Evolutionary conservation across 2,888 invertebrate species (phyloP).

Genomic region (Pammene fasciana): DNA sequence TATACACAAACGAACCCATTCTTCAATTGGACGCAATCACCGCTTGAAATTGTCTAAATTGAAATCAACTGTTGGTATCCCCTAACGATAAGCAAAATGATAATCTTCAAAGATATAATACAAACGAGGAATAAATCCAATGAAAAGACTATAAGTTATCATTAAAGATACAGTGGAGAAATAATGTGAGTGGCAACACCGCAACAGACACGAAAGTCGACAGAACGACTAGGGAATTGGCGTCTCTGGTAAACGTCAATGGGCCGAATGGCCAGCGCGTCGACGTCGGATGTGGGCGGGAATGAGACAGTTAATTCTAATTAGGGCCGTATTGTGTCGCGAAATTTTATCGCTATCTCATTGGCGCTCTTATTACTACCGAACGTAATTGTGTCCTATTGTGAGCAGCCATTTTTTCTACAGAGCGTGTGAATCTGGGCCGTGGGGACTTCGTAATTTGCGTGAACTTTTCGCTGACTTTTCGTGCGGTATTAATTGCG

Average conservation of each 20-base stretch:
- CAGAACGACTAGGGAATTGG: slow-evolving; percentile 43
- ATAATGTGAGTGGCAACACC: slow-evolving; percentile 36
- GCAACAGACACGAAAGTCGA: slow-evolving; percentile 31
- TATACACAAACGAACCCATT: slow-evolving; percentile 8
- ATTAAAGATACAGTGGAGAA: slow-evolving; percentile 46
- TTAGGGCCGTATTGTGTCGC: slow-evolving; percentile 78
- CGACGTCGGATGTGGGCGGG: slow-evolving; percentile 75
- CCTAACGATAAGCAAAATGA: slow-evolving; percentile 40
- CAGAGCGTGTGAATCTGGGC: slow-evolving; percentile 74
- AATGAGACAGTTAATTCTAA: slow-evolving; percentile 82
- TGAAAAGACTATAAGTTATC: slow-evolving; percentile 57
- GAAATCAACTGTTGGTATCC: slow-evolving; percentile 36
- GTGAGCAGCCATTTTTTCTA: slow-evolving; percentile 73
- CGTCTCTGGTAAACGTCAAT: slow-evolving; percentile 63
- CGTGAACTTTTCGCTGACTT: slow-evolving; percentile 58
- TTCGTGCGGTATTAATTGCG: slow-evolving; percentile 49
- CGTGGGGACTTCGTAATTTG: slow-evolving; percentile 64
- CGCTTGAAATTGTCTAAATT: slow-evolving; percentile 29
- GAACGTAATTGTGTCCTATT: slow-evolving; percentile 77
- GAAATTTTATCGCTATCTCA: slow-evolving; percentile 82
- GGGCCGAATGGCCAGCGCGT: slow-evolving; percentile 58
- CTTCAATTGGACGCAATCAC: slow-evolving; percentile 24
- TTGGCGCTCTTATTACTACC: slow-evolving; percentile 75
- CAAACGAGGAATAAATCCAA: slow-evolving; percentile 50
- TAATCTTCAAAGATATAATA: slow-evolving; percentile 40